Evolutionary conservation across 2,113 vertebrate genomes (phyloP), one percentile per base, ranked within the genome.

Genomic region (Tursiops truncatus): DNA sequence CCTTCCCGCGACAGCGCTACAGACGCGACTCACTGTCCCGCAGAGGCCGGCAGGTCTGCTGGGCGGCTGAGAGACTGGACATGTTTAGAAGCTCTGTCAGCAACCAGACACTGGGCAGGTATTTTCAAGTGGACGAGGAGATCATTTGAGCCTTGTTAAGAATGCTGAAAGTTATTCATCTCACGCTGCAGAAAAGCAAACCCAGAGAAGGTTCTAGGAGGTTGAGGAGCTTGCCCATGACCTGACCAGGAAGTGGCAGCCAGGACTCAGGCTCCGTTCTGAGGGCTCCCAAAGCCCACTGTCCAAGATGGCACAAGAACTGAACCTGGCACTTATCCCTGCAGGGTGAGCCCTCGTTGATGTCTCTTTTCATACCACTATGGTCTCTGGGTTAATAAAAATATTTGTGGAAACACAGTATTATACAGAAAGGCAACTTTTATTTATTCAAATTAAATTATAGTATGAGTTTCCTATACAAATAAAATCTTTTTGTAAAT

Each of bases 371-470:
- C 44, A 47, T 47, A 47, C 41, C 41, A 31, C 73, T 18, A 31
- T 26, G 26, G 41, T 47, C 94, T 86, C 41, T 12, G 50, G 25
- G 41, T 47, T 38, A 74, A 20, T 56, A 62, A 76, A 63, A 47
- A 77, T 47, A 50, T n/a, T 62, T 38, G 21, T 44, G 28, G 28
- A 74, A 93, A 94, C n/a, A 79, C 8, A 47, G 4, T 11, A 74
- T 1, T 74, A 91, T 0, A 18, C 89, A 95, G n/a, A 93, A 96
- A 98, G 96, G 33, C 83, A 97, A 93, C 38, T 86, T 97, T 89
- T 91, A 71, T 98, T 98, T 98, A 99, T 98, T 98, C 10, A 77
- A 96, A 91, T 98, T 98, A 98, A 97, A 89, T 98, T 97, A 98
- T 18, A 47, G 63, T 83, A 93, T 62, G 60, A 47, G 91, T 82